Base-by-base conservation (phyloP, 2,797 vertebrate species). In the Enteromius fasciolatus region DNA sequence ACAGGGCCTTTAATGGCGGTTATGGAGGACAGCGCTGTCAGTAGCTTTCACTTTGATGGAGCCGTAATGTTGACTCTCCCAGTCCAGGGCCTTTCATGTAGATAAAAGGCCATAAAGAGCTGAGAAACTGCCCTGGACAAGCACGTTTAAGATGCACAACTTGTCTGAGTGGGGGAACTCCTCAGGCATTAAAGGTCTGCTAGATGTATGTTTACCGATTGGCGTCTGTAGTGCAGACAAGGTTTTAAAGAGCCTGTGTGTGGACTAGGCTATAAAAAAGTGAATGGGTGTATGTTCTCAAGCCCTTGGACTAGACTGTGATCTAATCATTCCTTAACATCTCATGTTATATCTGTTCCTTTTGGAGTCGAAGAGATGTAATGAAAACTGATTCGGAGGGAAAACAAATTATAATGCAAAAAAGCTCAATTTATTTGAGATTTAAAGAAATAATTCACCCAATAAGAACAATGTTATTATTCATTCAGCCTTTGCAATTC, bases 101-200 rank as follows among this genome's bases (percentile, higher is more conserved):
- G 93, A 94, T 93, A 93, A 94, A 92, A 92, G 93, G 93, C 89
- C 91, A 93, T 94, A 94, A 94, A 94, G 92, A 91, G 92, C 90
- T 91, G 90, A 91, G 91, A 91, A 90, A 86, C 91, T 90, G 90
- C 88, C 90, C 33, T 46, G 64, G 48, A 61, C 36, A 78, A 82
- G 61, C 57, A 48, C 52, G 69, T 46, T 82, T 83, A 74, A 83
- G 70, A 78, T 74, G 54, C 52, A 23, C 70, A 82, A 57, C 76
- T 82, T 66, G 73, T 73, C 23, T 61, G 59, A 64, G 41, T 78
- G 41, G 76, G 59, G 61, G 28, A 57, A 76, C 52, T 78, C 50
- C 48, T 78, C 9, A 28, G 25, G 77, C 39, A 28, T 70, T 85
- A 82, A 85, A 80, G 61, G 33, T 76, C 68, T 50, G 52, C 67